Evolutionary conservation across 2,113 vertebrate species (phyloP), one percentile per base, ranked within the genome.

Genomic region (Myanophis thanlyinensis): DNA sequence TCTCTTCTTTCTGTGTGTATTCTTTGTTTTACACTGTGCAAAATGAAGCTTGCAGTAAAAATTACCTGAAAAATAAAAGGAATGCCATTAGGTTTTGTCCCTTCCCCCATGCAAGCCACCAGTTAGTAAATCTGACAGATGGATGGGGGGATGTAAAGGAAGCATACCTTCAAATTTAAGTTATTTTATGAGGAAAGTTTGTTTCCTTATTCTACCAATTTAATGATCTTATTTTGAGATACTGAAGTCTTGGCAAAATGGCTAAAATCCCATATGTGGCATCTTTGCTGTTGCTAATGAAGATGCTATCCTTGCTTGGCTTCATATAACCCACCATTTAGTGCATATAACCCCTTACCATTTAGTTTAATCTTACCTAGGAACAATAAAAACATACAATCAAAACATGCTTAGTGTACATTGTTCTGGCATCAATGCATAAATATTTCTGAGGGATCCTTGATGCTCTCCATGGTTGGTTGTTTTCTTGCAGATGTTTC

Each of bases 31-130:
- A 91, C 98, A 98, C 94, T 98, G 98, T 7, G 97, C 97, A 97
- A 99, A 99, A 95, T 99, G 99, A 96, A 98, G 97, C 95, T 99
- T 99, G 97, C 99, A 99, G 97, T 99, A 99, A 95, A 99, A 97
- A 97, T 99, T 99, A 93, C 98, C 99, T 99, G 93, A 23, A 92
- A 96, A 86, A 95, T 90, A 85, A 95, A 93, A 94, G 94, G 48
- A 92, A 30, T 73, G 1, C 20, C 0, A 85, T 46, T 0, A 80
- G n/a, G 0, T 30, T 90, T 4, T 11, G 87, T 90, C 46, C 22
- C 40, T 80, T 62, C 54, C 49, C 15, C 40, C 40, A 51, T 52
- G 85, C 12, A 88, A 67, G 52, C 54, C 18, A 20, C 18, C 7
- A 5, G 7, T 12, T 56, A 56, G 48, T 35, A 90, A 49, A 90